Conservation (phyloP, 2,113 vertebrate genomes). For the Cephalopholis sonnerati region DNA sequence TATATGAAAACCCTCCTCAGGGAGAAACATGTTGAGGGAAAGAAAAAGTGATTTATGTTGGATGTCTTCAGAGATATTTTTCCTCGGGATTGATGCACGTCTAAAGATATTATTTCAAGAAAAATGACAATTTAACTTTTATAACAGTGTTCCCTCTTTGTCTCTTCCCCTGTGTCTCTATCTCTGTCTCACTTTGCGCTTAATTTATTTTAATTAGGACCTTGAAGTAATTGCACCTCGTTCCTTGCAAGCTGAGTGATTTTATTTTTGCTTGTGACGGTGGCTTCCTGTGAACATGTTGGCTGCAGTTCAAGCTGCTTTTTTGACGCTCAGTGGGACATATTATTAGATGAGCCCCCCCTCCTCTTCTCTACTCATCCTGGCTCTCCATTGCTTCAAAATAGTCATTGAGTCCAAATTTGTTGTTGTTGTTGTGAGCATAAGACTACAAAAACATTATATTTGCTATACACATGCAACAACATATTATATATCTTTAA, state of each 20-base stretch:
- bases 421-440: slow-evolving; percentile 1
- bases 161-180: slow-evolving; percentile 20
- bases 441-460: neutral
- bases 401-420: neutral
- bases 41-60: slow-evolving; percentile 48
- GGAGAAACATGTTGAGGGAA: slow-evolving; percentile 48
- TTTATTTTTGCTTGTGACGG: slow-evolving; percentile 38
- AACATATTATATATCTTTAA: neutral
- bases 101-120: slow-evolving; percentile 36
- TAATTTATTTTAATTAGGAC: slow-evolving; percentile 59
- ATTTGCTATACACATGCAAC: neutral
- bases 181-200: neutral
- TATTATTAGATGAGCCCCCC: slow-evolving; percentile 18
- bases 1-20: slow-evolving; percentile 51
- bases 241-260: slow-evolving; percentile 42
- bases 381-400: neutral
- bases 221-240: slow-evolving; percentile 41
- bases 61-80: slow-evolving; percentile 36
- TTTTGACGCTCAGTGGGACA: slow-evolving; percentile 33
- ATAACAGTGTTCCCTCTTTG: slow-evolving; percentile 8
- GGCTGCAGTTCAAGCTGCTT: slow-evolving; percentile 41
- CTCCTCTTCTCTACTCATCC: neutral
- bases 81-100: slow-evolving; percentile 5
- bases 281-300: slow-evolving; percentile 16
- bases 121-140: slow-evolving; percentile 47